A percentile compares a stretch with the other conserved stretches of the same genome.
These are phyloP conservation scores for Eurytoma adleriae DNA, from an alignment of 2,888 invertebrate genomes.

Conservation along the genomic window DNA sequence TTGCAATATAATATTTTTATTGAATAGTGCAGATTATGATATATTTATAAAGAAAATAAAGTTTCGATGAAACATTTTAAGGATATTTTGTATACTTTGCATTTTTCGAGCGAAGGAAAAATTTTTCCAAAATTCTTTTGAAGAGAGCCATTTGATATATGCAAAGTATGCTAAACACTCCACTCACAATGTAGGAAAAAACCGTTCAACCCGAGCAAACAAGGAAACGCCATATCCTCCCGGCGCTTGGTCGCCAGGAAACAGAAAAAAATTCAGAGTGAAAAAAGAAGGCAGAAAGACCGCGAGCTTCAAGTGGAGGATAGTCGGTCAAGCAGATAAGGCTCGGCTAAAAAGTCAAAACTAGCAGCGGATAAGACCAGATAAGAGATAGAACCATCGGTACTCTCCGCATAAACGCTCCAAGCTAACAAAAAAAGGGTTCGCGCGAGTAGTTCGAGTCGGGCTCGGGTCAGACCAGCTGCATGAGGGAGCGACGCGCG, in stretches of 20 bases:
- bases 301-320: not conserved
- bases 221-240: not conserved
- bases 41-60: no score
- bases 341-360: slow-evolving; percentile 5
- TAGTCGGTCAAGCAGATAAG: slow-evolving; percentile 10
- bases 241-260: no score
- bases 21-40: no score
- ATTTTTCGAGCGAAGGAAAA: no score
- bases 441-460: slow-evolving; percentile 25
- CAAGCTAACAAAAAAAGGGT: not conserved
- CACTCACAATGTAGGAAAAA: slow-evolving; percentile 45
- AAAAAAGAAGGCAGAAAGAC: not conserved
- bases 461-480: slow-evolving; percentile 53
- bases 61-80: no score
- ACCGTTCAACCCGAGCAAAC: slow-evolving; percentile 15
- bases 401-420: not conserved
- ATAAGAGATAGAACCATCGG: not conserved
- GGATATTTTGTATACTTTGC: no score
- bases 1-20: no score
- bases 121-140: no score
- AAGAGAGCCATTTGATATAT: no score
- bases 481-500: not conserved
- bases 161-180: slow-evolving; percentile 35
- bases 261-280: not conserved
- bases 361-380: not conserved